phyloP scores from a whole-genome alignment of 1,140 invertebrate genomes.

The Heliothis subflexa region DNA sequence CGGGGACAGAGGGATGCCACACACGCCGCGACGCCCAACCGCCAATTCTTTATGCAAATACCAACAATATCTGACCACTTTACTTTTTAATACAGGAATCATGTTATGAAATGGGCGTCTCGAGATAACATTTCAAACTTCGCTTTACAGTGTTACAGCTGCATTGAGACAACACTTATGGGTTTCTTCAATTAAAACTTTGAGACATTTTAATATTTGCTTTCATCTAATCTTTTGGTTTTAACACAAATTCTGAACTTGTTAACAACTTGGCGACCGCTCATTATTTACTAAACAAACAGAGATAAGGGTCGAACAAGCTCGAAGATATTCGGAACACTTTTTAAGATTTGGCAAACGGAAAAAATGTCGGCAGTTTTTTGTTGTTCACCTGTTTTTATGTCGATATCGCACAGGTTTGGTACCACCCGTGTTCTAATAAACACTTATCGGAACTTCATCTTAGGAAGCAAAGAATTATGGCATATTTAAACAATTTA shows the following conservation, averaged over 20 bases:
- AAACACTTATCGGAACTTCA: constrained; percentile 76
- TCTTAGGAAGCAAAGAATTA: constrained; percentile 82
- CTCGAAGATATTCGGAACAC: constrained; percentile 60
- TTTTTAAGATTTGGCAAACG: constrained; percentile 70
- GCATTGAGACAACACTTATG: constrained; percentile 26
- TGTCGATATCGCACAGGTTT: constrained; percentile 69
- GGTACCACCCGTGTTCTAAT: constrained; percentile 82
- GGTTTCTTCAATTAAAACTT: constrained; percentile 32
- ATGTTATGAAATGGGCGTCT: constrained; percentile 58
- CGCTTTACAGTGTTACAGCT: background rate
- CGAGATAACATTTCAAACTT: constrained; percentile 26
- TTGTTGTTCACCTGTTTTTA: constrained; percentile 71
- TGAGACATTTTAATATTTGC: constrained; percentile 31
- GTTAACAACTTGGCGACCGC: constrained; percentile 72
- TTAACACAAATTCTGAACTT: constrained; percentile 53
- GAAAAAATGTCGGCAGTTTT: constrained; percentile 65
- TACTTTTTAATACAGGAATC: constrained; percentile 65
- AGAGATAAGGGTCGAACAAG: constrained; percentile 72
- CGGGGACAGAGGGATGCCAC: constrained; percentile 62
- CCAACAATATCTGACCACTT: constrained; percentile 59
- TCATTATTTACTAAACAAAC: constrained; percentile 81
- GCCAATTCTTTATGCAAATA: constrained; percentile 77
- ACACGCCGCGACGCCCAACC: constrained; percentile 64
- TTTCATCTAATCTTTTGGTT: constrained; percentile 42
- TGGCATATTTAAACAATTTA: constrained; percentile 84